Evolutionary conservation across 2,888 invertebrate genomes (phyloP), one percentile per base, ranked within the genome.

Genomic region (Lepidocyrtinus sp.): DNA sequence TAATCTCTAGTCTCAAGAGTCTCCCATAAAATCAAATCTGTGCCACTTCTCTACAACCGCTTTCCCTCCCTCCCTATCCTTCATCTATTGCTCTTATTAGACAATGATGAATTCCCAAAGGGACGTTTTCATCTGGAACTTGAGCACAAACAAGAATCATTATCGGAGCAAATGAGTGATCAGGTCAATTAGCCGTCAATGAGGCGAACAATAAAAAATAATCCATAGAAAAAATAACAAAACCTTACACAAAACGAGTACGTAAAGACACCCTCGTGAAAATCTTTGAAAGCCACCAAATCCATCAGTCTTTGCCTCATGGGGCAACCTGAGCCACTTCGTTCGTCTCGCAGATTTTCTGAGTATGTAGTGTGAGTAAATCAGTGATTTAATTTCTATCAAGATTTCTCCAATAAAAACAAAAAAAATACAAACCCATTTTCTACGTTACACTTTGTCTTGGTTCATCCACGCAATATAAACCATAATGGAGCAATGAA

Each of bases 131-230:
- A n/a, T 55, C 21, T n/a, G n/a, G n/a, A 65, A 64, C 65, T 21
- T 17, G 12, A 21, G 3, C 61, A 27, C 50, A 68, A 50, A 27
- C 50, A 68, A 50, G 12, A 59, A 50, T 68, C 46, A 45, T 67
- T 67, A 68, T 50, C 50, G 22, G 21, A 36, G 26, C 68, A 82
- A 79, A 82, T 76, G 79, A 80, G 80, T 77, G 82, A 82, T 82
- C 81, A 84, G 84, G 71, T 81, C 82, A 83, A 83, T 83, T 83
- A 83, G 83, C 76, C 75, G 71, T 82, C 82, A 83, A 83, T 83
- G 83, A 83, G 83, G 74, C 83, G 67, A 65, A 22, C 70, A 70
- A 70, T 81, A 70, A 50, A 77, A 67, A 61, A 68, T 72, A 67
- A 64, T 64, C 55, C 45, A 22, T 12, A 36, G n/a, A 21, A 36